These are phyloP conservation scores for Nephrotoma appendiculata DNA, from an alignment of 2,888 invertebrate genomes.

Conservation along the genomic window DNA sequence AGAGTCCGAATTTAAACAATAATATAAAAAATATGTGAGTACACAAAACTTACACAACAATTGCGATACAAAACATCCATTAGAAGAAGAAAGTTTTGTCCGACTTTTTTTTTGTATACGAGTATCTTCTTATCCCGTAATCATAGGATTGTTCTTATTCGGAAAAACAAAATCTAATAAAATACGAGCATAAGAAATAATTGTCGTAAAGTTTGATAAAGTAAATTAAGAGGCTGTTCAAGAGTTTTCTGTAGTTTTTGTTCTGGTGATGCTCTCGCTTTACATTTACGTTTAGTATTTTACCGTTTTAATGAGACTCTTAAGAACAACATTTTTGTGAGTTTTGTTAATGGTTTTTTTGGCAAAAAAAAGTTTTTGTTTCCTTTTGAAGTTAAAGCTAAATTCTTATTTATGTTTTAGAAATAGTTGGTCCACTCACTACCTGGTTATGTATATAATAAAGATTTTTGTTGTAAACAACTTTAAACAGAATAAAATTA, in stretches of 20 bases:
- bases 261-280: not conserved
- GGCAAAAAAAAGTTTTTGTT: not conserved
- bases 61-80: not conserved
- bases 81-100: not conserved
- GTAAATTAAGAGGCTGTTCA: constrained; percentile 1
- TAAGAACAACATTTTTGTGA: not conserved
- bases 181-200: not conserved
- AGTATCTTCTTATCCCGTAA: not conserved
- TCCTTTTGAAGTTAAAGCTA: no score
- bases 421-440: no score
- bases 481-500: no score
- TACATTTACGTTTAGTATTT: not conserved
- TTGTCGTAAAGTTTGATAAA: constrained; percentile 1
- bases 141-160: not conserved
- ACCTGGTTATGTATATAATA: no score
- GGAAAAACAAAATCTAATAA: not conserved
- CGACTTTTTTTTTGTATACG: not conserved
- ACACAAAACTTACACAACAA: not conserved
- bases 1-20: not conserved
- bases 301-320: not conserved
- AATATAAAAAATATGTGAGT: not conserved
- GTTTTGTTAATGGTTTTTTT: not conserved
- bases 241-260: not conserved
- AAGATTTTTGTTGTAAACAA: no score
- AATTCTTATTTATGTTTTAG: no score